A percentile compares a stretch with the other conserved stretches of the same genome.
These are phyloP conservation scores for Pyrgus malvae DNA, from an alignment of 2,888 invertebrate species.

Conservation along the genomic window DNA sequence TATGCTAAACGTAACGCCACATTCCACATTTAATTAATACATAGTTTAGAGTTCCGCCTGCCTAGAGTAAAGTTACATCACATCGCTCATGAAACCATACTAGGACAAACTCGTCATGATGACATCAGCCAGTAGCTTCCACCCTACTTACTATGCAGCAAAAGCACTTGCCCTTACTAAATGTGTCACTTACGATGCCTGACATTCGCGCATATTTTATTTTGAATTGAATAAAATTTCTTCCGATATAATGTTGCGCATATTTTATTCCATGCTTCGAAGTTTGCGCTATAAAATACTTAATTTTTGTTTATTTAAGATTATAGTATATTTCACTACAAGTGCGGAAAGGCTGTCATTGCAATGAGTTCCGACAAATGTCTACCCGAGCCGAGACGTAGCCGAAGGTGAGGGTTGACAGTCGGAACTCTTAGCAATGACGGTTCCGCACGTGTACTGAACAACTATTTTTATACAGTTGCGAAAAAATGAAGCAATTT, in stretches of 20 bases:
- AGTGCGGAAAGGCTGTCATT: too few species aligned
- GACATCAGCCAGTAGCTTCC: constrained; percentile 33
- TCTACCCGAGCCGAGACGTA: too few species aligned
- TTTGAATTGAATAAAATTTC: not conserved
- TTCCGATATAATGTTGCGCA: not conserved
- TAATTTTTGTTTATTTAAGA: too few species aligned
- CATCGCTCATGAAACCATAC: constrained; percentile 22
- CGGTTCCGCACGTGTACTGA: too few species aligned
- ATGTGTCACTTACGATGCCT: constrained; percentile 5
- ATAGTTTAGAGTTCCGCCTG: constrained; percentile 27
- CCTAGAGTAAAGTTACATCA: constrained; percentile 13
- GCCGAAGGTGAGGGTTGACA: too few species aligned
- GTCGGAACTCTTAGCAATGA: too few species aligned
- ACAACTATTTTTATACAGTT: too few species aligned
- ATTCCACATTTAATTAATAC: constrained; percentile 36
- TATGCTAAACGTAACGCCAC: constrained; percentile 17
- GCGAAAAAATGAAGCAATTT: too few species aligned
- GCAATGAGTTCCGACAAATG: too few species aligned
- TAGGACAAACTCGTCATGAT: constrained; percentile 28
- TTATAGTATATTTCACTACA: too few species aligned
- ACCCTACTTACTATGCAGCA: constrained; percentile 34
- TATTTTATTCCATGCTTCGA: too few species aligned
- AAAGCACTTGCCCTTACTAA: constrained; percentile 25
- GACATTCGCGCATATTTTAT: constrained; percentile 5
- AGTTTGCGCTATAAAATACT: too few species aligned